Percentiles rank a stretch among this genome's conserved stretches.
phyloP scores from a whole-genome alignment of 2,113 vertebrate genomes.

The Laticauda laticaudata region DNA sequence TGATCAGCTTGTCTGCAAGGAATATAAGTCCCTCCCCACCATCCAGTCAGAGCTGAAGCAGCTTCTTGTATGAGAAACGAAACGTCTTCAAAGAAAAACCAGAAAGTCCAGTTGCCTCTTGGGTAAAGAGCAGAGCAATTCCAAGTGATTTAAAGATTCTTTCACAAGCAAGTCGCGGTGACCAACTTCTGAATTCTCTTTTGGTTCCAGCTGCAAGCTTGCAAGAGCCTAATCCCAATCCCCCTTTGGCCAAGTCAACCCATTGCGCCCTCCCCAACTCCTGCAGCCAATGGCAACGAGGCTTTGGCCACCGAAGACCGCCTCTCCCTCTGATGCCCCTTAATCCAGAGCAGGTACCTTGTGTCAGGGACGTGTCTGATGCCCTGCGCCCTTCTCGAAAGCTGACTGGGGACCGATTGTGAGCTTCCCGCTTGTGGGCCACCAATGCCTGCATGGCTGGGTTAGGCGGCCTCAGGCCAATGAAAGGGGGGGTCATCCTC shows the following conservation, averaged over 20 bases:
- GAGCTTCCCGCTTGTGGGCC: slow-evolving; percentile 85
- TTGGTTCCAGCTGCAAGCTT: background rate
- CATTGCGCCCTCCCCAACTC: background rate
- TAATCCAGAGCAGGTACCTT: slow-evolving; percentile 73
- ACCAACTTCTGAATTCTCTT: too few species aligned
- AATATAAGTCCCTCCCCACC: too few species aligned
- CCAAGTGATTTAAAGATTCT: too few species aligned
- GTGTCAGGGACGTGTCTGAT: slow-evolving; percentile 95
- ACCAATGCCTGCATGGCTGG: slow-evolving; percentile 86
- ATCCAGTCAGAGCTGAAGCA: too few species aligned
- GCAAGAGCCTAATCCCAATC: background rate
- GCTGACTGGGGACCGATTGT: slow-evolving; percentile 95
- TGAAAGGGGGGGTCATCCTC: slow-evolving; percentile 73
- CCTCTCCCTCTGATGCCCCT: background rate
- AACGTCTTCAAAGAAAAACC: too few species aligned
- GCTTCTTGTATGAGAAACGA: too few species aligned
- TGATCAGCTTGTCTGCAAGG: too few species aligned
- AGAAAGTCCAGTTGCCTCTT: too few species aligned
- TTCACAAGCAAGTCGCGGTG: background rate
- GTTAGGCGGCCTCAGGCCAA: slow-evolving; percentile 83
- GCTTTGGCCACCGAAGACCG: background rate
- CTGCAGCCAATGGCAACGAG: background rate
- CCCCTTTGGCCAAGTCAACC: background rate
- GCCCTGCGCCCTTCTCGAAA: slow-evolving; percentile 95
- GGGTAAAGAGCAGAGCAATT: background rate